Evolutionary conservation across 2,888 invertebrate genomes (phyloP), one percentile per base, ranked within the genome.

Genomic region (Phortica okadai): DNA sequence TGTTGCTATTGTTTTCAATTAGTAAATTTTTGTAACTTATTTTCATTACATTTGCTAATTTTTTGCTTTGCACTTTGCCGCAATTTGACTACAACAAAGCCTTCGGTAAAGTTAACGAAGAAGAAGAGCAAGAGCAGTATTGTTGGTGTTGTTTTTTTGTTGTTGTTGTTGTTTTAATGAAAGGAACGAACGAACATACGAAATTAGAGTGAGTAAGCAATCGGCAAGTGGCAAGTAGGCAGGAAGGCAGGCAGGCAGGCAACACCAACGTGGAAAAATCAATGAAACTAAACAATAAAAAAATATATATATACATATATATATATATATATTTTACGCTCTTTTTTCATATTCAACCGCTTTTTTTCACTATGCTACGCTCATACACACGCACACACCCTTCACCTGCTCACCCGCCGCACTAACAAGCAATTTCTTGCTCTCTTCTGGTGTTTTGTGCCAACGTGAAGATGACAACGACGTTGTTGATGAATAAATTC

Each of bases 181-280:
- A n/a, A 41, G 41, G 66, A 41, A 41, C 66, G n/a, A 66, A 41
- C 8, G 41, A 21, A 21, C 21, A 21, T 21, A 21, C 21, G 21
- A 21, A 21, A 21, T 21, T 21, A 21, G 21, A 21, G 21, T 21
- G 21, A 21, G 21, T 21, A 21, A 21, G 21, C 21, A 21, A 21
- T 21, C 21, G 21, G 21, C 21, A 21, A 21, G 21, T 21, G 21
- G 21, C 21, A 21, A 21, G 21, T 7, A 33, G 10, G 21, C 6
- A 45, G 45, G 10, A 0, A 45, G 45, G 81, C 45, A 45, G 45
- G 10, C 6, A 45, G 45, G 81, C 45, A 54, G 77, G 69, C 33
- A 54, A 67, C 59, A 64, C 66, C 67, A 78, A 84, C 82, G 80
- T 85, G 88, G 87, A 88, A 88, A 88, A 88, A 88, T 88, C 88